Evolutionary conservation across 2,797 vertebrate species (phyloP), one percentile per base, ranked within the genome.

Genomic region (Falco rusticolus): DNA sequence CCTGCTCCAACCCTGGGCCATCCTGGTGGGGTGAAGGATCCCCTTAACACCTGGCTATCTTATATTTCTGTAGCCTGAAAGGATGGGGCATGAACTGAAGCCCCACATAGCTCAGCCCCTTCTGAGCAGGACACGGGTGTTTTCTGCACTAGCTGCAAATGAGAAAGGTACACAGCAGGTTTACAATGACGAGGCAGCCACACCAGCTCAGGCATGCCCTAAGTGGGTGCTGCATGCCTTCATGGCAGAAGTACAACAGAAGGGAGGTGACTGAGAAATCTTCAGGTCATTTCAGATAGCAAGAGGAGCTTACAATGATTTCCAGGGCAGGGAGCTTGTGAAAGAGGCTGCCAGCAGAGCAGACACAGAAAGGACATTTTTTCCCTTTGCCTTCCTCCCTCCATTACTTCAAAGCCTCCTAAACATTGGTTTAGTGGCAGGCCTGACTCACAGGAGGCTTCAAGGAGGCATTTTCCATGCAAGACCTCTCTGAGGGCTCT

Each of bases 151-250:
- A 50, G n/a, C 25, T 75, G n/a, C 63, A 22, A 54, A 8, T 10
- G 57, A 63, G 31, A 50, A 66, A 34, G 11, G 16, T 8, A 9
- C 17, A 5, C 15, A 29, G 59, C 28, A 61, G 33, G 16, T 63
- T 48, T 24, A 41, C 0, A 3, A 11, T 8, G 28, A 25, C 17
- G 33, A 28, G 45, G 41, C 33, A 28, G 57, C 78, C 37, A 45
- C 14, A 13, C 13, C 48, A 66, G 24, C 20, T 13, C 0, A 0
- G 31, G 34, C n/a, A 65, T 15, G 28, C n/a, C 53, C 33, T 34
- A 64, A 28, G 0, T 1, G 18, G 20, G 5, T 34, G 16, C 17
- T 64, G 17, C 0, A 0, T 64, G 22, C 1, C 10, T 31, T 57
- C 2, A 0, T 9, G 37, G 47, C 29, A 78, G 43, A 3, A 59